Percentiles rank a stretch among this genome's conserved stretches.
Evolutionary conservation across 2,113 vertebrate genomes (phyloP).

Genomic region (Tetraodon nigroviridis): DNA sequence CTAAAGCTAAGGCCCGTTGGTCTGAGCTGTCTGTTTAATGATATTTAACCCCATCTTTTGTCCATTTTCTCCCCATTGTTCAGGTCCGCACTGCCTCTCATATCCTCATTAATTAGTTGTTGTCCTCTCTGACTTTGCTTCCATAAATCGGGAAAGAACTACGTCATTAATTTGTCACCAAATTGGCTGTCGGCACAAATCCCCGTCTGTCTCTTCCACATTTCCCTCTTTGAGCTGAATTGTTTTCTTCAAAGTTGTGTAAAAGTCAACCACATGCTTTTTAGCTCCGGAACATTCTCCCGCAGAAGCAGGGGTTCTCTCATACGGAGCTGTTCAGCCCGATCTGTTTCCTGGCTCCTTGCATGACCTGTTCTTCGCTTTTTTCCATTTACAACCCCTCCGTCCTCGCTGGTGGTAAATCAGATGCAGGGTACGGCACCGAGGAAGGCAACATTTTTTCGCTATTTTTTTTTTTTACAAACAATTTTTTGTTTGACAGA

Average conservation of each 20-base stretch:
- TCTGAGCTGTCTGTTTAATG: slow-evolving; percentile 66
- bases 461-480: too few species aligned
- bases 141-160: too few species aligned
- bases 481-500: too few species aligned
- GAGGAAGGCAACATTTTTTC: not conserved
- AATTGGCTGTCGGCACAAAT: too few species aligned
- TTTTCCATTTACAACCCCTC: slow-evolving; percentile 45
- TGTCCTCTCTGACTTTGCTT: not conserved
- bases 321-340: slow-evolving; percentile 22
- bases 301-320: slow-evolving; percentile 2
- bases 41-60: slow-evolving; percentile 47
- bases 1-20: slow-evolving; percentile 66
- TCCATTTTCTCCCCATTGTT: slow-evolving; percentile 14
- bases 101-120: not conserved
- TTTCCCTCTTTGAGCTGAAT: too few species aligned
- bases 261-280: slow-evolving; percentile 7
- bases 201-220: too few species aligned
- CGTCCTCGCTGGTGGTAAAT: slow-evolving; percentile 51
- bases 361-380: slow-evolving; percentile 45
- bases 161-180: too few species aligned
- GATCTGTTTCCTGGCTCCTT: slow-evolving; percentile 18
- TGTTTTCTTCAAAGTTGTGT: too few species aligned
- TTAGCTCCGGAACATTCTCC: slow-evolving; percentile 13
- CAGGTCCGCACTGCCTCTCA: not conserved
- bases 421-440: slow-evolving; percentile 24